Percentiles rank a stretch among this genome's conserved stretches.
These are phyloP conservation scores for Percopsis transmontana DNA, from an alignment of 2,113 vertebrate species.

Conservation along the genomic window DNA sequence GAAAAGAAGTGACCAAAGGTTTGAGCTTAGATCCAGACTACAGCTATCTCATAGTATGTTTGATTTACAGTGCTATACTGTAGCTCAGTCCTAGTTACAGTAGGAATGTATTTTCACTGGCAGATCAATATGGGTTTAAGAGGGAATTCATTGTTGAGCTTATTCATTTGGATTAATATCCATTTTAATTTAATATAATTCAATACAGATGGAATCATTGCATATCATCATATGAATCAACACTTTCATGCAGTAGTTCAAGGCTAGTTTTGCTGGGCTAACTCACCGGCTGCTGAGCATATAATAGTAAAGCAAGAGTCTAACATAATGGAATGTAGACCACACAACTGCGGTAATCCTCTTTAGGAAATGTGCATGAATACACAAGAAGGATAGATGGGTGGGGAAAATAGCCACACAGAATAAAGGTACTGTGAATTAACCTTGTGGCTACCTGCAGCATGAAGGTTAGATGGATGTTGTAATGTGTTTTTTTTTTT, in stretches of 20 bases:
- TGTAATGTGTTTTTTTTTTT: too few relatives aligned
- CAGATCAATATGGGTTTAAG: not conserved
- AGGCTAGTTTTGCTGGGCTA: not conserved
- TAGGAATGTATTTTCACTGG: conserved; percentile 8
- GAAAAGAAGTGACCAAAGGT: conserved; percentile 58
- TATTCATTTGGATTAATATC: too few relatives aligned
- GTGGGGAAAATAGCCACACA: not conserved
- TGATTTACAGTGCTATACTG: conserved; percentile 19
- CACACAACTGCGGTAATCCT: conserved; percentile 16
- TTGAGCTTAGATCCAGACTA: conserved; percentile 29
- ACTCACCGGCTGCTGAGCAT: not conserved
- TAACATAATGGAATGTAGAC: not conserved
- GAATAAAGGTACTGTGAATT: conserved; percentile 4
- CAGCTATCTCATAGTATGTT: not conserved
- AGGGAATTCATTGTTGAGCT: not conserved
- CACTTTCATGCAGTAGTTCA: not conserved
- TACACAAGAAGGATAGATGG: not conserved
- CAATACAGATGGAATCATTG: too few relatives aligned
- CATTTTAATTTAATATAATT: too few relatives aligned
- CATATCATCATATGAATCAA: conserved; percentile 4
- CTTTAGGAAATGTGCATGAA: not conserved
- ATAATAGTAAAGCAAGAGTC: not conserved
- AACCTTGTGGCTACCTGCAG: not conserved
- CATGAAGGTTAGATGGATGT: too few relatives aligned
- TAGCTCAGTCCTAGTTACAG: not conserved